phyloP scores from a whole-genome alignment of 2,797 vertebrate species.

The Lepus townsendii region DNA sequence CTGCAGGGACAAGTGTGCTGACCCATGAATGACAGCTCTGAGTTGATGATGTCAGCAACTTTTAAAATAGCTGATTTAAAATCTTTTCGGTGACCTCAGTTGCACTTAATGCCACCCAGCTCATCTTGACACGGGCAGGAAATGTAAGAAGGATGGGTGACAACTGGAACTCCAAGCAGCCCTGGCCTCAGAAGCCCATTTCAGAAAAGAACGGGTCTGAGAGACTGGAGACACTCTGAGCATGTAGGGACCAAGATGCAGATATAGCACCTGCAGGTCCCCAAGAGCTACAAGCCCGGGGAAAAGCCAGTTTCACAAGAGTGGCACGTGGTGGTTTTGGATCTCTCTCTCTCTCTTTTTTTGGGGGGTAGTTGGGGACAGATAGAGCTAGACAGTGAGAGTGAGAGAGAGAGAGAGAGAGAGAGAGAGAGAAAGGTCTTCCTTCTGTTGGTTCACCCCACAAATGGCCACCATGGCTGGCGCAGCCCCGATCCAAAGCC shows the following conservation, averaged over 20 bases:
- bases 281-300: neutral
- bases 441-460: no score
- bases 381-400: no score
- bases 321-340: neutral
- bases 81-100: constrained; percentile 74
- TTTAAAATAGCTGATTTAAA: constrained; percentile 79
- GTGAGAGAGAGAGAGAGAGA: no score
- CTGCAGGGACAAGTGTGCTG: neutral
- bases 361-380: no score
- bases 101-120: constrained; percentile 59
- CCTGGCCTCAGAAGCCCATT: constrained; percentile 42
- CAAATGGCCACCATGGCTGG: no score
- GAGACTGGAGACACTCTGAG: constrained; percentile 25
- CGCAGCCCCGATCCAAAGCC: no score
- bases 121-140: constrained; percentile 57
- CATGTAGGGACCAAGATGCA: neutral
- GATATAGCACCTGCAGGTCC: neutral
- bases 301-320: neutral
- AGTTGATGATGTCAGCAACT: constrained; percentile 70
- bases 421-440: no score
- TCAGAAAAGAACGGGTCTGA: constrained; percentile 69
- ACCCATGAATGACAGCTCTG: constrained; percentile 51
- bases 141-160: constrained; percentile 68
- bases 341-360: neutral
- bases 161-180: constrained; percentile 65